Base-by-base conservation (phyloP, 1,140 invertebrate genomes). In the Zophobas morio region DNA sequence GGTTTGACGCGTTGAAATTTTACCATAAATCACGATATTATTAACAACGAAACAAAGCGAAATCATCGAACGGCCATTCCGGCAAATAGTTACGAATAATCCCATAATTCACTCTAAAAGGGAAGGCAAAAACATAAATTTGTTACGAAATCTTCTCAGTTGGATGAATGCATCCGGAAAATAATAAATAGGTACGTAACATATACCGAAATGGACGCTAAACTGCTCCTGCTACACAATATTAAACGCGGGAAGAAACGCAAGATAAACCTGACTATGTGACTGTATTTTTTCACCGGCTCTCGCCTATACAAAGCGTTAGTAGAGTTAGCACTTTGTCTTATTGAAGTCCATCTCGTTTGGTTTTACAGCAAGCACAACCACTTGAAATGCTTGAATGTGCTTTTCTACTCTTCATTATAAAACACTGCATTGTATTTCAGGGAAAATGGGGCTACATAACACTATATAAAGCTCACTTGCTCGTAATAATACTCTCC, bases 401-500 rank as follows among this genome's bases (percentile, higher is more conserved):
- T 81, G 78, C 78, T 79, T 82, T 81, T 82, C 78, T 81, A 82
- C 81, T 82, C 81, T 82, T 83, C 81, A 82, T 81, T 81, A 81
- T 81, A 81, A 81, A 81, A 81, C 75, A 75, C 71, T 75, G 70
- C 74, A 75, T 63, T 60, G 77, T 80, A 80, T 81, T 81, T 81
- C 75, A 81, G 70, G 46, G 79, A 79, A 79, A 80, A 81, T 80
- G 79, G 81, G 79, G 77, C 78, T 78, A 80, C 79, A 80, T 80
- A 81, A 80, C 79, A 76, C 76, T 80, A 80, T 80, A 78, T 80
- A 81, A 78, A 66, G 71, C 71, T 73, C 71, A 56, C 49, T 73
- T 73, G 49, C 71, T 56, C 71, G 49, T 73, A 73, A 73, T 73
- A 73, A 73, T 73, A 66, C 60, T 66, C 60, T 66, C 60, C 60